Percentiles rank a stretch among this genome's conserved stretches.
Evolutionary conservation across 2,797 vertebrate genomes (phyloP).

Genomic region (Pterois miles): DNA sequence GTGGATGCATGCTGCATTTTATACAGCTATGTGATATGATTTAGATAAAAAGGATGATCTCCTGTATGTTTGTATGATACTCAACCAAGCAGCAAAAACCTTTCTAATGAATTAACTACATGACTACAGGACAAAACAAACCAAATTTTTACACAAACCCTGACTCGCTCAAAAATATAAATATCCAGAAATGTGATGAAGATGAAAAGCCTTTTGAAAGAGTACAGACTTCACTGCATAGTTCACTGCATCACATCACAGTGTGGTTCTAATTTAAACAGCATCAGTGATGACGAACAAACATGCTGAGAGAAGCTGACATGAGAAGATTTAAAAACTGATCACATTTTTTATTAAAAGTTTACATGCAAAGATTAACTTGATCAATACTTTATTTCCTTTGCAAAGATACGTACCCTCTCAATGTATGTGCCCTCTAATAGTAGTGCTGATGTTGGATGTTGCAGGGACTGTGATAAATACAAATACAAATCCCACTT

Average conservation of each 20-base stretch:
- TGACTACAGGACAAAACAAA: background rate
- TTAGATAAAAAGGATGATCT: background rate
- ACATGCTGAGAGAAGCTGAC: background rate
- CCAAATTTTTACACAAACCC: background rate
- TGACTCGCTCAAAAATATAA: background rate
- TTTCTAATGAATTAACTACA: background rate
- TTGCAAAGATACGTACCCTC: too few relatives aligned
- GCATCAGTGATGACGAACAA: slow-evolving; percentile 4
- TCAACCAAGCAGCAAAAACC: background rate
- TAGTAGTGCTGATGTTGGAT: too few relatives aligned
- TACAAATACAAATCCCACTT: too few relatives aligned
- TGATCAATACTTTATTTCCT: too few relatives aligned
- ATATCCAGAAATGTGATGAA: background rate
- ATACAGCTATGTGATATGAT: background rate
- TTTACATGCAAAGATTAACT: too few relatives aligned
- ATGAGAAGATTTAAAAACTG: background rate
- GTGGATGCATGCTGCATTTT: background rate
- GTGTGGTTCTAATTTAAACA: slow-evolving; percentile 6
- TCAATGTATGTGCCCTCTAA: too few relatives aligned
- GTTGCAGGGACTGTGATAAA: too few relatives aligned
- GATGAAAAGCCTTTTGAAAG: too few relatives aligned
- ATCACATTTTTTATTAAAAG: too few relatives aligned
- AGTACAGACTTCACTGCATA: too few relatives aligned
- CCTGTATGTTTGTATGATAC: too few relatives aligned
- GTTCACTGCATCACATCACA: background rate